Conservation (phyloP, 92 coral and sea anemone species). For the Galaxea fascicularis region DNA sequence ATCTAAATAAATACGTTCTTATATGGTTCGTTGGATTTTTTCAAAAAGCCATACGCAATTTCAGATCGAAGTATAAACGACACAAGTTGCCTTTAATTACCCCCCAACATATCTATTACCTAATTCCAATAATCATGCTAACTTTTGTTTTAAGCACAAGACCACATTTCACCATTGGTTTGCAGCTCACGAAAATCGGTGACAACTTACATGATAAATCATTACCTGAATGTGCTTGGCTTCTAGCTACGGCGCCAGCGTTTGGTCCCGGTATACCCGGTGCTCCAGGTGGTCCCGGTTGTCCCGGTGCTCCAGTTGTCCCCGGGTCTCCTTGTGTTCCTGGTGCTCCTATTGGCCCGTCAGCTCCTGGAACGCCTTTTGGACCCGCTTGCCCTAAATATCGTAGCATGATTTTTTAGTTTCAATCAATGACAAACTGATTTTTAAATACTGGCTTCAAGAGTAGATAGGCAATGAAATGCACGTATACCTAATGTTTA, state of each 20-base stretch:
- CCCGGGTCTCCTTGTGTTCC: constrained; percentile 62
- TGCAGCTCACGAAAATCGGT: not conserved
- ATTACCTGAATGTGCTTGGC: not conserved
- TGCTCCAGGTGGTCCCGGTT: constrained; percentile 38
- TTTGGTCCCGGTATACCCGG: constrained; percentile 74
- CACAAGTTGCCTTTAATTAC: not conserved
- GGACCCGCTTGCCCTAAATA: constrained; percentile 50
- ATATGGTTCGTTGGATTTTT: not conserved
- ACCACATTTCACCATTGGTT: too few relatives aligned
- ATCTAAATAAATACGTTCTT: not conserved
- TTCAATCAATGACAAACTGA: too few relatives aligned
- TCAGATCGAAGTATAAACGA: not conserved
- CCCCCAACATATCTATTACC: too few relatives aligned
- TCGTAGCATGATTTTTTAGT: not conserved
- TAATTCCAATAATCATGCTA: too few relatives aligned
- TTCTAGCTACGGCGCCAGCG: constrained; percentile 19
- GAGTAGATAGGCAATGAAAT: too few relatives aligned
- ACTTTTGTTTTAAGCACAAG: too few relatives aligned
- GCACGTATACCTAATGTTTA: too few relatives aligned
- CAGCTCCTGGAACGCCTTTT: constrained; percentile 66
- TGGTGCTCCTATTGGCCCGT: constrained; percentile 45
- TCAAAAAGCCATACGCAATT: too few relatives aligned
- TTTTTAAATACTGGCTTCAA: too few relatives aligned
- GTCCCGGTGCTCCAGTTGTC: constrained; percentile 19
- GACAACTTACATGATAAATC: not conserved